Evolutionary conservation across 2,797 vertebrate species (phyloP).

Genomic region (Sebastolobus alascanus): DNA sequence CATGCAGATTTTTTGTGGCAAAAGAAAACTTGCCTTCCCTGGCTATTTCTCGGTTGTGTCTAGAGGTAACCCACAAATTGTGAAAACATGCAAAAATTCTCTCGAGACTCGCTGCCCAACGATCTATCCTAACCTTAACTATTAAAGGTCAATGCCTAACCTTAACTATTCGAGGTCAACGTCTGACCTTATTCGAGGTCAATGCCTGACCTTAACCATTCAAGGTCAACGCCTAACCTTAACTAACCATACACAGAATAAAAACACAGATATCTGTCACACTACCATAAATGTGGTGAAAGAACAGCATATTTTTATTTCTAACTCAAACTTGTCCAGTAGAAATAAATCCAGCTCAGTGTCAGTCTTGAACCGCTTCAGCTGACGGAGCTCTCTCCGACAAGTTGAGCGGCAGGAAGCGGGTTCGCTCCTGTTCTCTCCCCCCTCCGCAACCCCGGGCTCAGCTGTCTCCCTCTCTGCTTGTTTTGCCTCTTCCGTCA

Average conservation of each 20-base stretch:
- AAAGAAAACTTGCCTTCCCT: too few species aligned
- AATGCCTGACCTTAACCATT: too few species aligned
- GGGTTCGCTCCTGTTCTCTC: conserved; percentile 17
- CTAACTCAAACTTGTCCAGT: conserved; percentile 6
- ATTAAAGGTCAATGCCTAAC: too few species aligned
- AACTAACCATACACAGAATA: neutral
- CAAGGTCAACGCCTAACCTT: too few species aligned
- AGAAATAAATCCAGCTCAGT: conserved; percentile 37
- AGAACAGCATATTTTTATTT: conserved; percentile 21
- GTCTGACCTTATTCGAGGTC: too few species aligned
- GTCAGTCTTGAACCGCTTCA: conserved; percentile 22
- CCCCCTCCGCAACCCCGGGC: neutral
- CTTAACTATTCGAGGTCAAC: too few species aligned
- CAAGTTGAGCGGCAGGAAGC: conserved; percentile 31
- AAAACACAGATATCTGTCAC: neutral
- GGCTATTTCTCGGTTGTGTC: too few species aligned
- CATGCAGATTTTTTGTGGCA: too few species aligned
- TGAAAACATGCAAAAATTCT: too few species aligned
- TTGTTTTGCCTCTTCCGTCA: conserved; percentile 37
- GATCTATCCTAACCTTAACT: too few species aligned
- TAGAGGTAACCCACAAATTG: too few species aligned
- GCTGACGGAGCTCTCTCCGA: conserved; percentile 27
- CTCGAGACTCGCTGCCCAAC: too few species aligned
- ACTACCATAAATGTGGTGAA: conserved; percentile 2
- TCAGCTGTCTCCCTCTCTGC: conserved; percentile 14